A percentile compares a stretch with the other conserved stretches of the same genome.
Conservation (phyloP, 2,888 invertebrate species). For the Argyresthia goedartella region DNA sequence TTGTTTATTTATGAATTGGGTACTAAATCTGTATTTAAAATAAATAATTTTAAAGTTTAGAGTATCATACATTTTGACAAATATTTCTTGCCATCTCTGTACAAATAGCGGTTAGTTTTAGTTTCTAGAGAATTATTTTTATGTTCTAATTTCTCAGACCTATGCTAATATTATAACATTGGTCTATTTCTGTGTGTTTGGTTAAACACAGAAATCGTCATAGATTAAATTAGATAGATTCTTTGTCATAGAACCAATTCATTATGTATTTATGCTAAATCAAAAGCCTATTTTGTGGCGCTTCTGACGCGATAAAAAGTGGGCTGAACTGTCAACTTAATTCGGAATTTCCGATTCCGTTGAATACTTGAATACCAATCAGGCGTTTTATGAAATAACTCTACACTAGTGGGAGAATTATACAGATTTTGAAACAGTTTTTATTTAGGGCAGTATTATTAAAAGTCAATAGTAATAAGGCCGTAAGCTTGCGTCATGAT, state of each 20-base stretch:
- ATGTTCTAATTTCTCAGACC: too few species aligned
- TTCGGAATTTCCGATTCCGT: neutral
- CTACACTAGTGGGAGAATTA: neutral
- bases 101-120: too few species aligned
- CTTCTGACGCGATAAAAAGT: neutral
- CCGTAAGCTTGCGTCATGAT: neutral
- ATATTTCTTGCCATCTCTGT: too few species aligned
- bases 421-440: neutral
- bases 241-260: conserved; percentile 8
- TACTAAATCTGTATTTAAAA: too few species aligned
- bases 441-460: neutral
- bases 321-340: neutral
- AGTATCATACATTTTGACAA: too few species aligned
- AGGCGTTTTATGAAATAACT: neutral
- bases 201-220: too few species aligned
- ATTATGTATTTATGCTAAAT: conserved; percentile 13
- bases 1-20: too few species aligned
- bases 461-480: neutral
- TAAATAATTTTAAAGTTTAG: too few species aligned
- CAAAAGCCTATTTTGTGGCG: neutral
- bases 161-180: too few species aligned
- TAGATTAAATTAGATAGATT: too few species aligned
- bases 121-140: too few species aligned
- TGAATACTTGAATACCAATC: neutral
- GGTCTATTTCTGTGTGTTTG: too few species aligned